Evolutionary conservation across 35 echinoderm and acorn worm genomes (phyloP).

Genomic region (Heliocidaris tuberculata): DNA sequence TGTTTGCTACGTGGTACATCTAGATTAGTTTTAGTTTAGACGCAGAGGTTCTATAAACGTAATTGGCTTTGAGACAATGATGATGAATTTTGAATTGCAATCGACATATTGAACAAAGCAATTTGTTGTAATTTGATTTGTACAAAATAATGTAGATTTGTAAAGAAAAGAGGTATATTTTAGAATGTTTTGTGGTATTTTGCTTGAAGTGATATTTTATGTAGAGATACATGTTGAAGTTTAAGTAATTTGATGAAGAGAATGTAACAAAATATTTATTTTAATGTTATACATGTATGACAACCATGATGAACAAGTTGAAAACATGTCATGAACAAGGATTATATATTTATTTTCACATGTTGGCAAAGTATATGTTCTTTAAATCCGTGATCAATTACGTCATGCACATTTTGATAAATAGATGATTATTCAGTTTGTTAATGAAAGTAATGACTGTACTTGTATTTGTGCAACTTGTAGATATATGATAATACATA

Average conservation of each 20-base stretch:
- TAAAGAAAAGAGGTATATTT: neutral
- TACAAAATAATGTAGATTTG: neutral
- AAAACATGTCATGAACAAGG: neutral
- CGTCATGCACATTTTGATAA: neutral
- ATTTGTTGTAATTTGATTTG: neutral
- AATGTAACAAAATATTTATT: neutral
- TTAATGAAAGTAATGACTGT: neutral
- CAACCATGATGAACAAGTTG: neutral
- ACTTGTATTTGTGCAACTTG: neutral
- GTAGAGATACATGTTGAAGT: neutral
- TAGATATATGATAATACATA: neutral
- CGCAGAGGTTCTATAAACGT: neutral
- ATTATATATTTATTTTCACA: neutral
- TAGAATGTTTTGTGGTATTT: slow-evolving; percentile 3
- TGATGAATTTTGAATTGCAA: neutral
- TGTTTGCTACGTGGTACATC: neutral
- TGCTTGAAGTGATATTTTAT: neutral
- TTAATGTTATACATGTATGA: neutral
- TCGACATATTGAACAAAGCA: neutral
- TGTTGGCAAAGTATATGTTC: too few species aligned
- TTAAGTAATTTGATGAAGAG: neutral
- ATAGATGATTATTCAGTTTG: neutral
- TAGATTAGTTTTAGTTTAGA: neutral
- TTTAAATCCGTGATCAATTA: neutral
- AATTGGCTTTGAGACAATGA: neutral